Evolutionary conservation across 2,888 invertebrate genomes (phyloP).

Genomic region (Ganaspis brasiliensis): DNA sequence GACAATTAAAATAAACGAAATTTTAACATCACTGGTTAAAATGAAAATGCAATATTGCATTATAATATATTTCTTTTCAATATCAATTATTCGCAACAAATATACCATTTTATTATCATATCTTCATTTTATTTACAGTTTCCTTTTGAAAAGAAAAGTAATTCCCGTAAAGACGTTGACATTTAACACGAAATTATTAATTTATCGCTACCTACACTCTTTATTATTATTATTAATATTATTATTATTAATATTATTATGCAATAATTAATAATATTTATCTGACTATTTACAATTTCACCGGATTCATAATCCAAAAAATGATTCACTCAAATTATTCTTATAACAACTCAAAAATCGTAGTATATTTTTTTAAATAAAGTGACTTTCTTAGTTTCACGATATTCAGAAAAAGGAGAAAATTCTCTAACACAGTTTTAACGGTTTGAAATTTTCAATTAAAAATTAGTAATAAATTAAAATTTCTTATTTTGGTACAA

Average conservation of each 20-base stretch:
- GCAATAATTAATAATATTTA: not conserved
- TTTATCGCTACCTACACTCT: constrained; percentile 20
- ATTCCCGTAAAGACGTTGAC: not conserved
- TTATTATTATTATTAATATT: not conserved
- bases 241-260: constrained; percentile 35
- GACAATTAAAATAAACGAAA: constrained; percentile 4
- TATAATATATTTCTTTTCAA: constrained; percentile 6
- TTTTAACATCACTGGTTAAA: constrained; percentile 1
- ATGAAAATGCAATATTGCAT: constrained; percentile 1
- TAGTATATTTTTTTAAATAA: not conserved
- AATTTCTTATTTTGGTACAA: no score
- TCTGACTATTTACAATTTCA: constrained; percentile 37
- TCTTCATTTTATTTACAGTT: constrained; percentile 38
- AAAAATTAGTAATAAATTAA: not conserved
- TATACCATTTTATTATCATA: constrained; percentile 23
- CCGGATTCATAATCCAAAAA: not conserved
- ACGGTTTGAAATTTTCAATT: not conserved
- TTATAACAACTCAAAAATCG: not conserved
- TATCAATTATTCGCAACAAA: constrained; percentile 18
- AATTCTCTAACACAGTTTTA: not conserved
- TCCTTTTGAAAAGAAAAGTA: constrained; percentile 13
- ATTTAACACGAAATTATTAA: constrained; percentile 21
- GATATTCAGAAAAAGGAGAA: not conserved
- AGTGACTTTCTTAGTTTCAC: constrained; percentile 19
- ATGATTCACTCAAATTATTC: constrained; percentile 16